Evolutionary conservation across 2,113 vertebrate genomes (phyloP), one percentile per base, ranked within the genome.

Genomic region (Bungarus multicinctus): DNA sequence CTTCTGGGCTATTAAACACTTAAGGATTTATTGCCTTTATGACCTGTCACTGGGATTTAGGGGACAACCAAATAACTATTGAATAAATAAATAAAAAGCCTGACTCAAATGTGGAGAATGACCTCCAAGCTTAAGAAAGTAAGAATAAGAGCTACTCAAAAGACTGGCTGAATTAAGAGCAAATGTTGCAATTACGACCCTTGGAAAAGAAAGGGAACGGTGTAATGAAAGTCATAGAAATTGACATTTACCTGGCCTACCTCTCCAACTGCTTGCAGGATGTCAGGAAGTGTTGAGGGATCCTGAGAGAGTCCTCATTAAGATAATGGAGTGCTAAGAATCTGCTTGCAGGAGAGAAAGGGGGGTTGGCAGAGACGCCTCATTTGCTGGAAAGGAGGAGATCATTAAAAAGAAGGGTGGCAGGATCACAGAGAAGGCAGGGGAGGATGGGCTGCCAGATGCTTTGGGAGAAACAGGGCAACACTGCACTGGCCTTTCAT

Each of bases 281-380:
- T 74, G 18, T 90, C 0, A 25, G 18, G 20, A 23, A 3, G 91
- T 0, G 52, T 9, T 88, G 89, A 74, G 88, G 92, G 90, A 86
- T 52, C 64, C 43, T 0, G 4, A 94, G 89, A 95, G 93, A 94
- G 85, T 93, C 86, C 95, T 97, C 96, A 45, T 97, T 96, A 97
- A 97, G 87, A 94, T 97, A 97, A 97, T 96, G 94, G 95, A 60
- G 90, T 90, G 95, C 94, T 97, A 96, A 81, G 64, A 81, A 97
- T 97, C 97, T 92, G 87, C 95, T 96, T 97, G 91, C 97, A 97
- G 96, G 94, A 85, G 74, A 93, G 96, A 95, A 91, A 94, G 96
- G 96, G 91, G 94, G 94, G 60, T 90, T 0, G 0, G 16, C 93
- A 55, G 95, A 1, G 0, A 94, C 93, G 95, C 94, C 93, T 97